phyloP scores from a whole-genome alignment of 2,888 invertebrate genomes.

The Macrostomum cliftonense region DNA sequence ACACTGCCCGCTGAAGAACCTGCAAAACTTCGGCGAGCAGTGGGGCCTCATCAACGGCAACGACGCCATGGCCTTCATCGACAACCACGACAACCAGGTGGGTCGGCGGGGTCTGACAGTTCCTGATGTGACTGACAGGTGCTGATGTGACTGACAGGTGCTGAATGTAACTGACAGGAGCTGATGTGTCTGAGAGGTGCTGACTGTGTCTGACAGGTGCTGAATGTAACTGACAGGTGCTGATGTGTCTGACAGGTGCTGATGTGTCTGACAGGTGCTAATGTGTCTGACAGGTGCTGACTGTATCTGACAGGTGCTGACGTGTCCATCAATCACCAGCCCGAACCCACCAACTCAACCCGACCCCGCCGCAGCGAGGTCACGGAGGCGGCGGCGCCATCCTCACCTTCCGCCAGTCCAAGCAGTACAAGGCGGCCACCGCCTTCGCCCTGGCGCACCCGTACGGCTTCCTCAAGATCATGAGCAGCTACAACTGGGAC shows the following conservation, averaged over 20 bases:
- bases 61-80: constrained; percentile 54
- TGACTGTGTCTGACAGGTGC: no score
- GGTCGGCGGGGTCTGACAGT: no score
- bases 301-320: no score
- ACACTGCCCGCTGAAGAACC: constrained; percentile 5
- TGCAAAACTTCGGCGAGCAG: constrained; percentile 17
- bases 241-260: no score
- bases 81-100: constrained; percentile 64
- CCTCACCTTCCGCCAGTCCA: constrained; percentile 21
- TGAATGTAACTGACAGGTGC: no score
- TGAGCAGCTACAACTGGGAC: constrained; percentile 62
- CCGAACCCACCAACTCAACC: constrained; percentile 50
- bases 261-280: no score
- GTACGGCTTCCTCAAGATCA: constrained; percentile 48
- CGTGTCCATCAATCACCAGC: no score
- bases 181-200: no score
- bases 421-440: constrained; percentile 44
- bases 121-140: no score
- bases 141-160: no score
- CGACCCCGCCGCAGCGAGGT: constrained; percentile 39
- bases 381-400: constrained; percentile 39
- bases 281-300: no score
- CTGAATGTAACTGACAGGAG: no score
- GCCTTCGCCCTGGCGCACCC: constrained; percentile 60
- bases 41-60: constrained; percentile 17